phyloP scores from a whole-genome alignment of 1,140 invertebrate species.

The Hylaeus anthracinus region DNA sequence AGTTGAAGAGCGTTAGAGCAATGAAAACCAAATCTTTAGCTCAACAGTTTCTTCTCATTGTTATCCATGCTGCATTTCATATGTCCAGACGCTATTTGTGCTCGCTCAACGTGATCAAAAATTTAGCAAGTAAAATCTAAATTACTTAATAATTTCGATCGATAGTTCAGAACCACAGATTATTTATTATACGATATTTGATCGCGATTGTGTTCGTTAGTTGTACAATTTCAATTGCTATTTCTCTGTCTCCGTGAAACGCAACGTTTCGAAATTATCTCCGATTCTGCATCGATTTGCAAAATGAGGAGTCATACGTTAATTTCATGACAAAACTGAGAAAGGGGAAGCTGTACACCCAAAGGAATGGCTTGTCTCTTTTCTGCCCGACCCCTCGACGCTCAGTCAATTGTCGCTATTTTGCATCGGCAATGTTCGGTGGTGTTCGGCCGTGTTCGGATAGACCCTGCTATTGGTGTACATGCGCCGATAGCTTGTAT shows the following conservation, averaged over 20 bases:
- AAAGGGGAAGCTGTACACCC: conserved; percentile 77
- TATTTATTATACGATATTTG: neutral
- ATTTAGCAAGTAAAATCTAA: neutral
- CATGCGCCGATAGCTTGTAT: conserved; percentile 40
- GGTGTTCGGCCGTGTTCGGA: conserved; percentile 58
- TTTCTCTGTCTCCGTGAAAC: neutral
- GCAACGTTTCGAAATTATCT: neutral
- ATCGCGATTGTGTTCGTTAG: neutral
- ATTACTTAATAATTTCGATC: neutral
- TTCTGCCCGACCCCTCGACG: conserved; percentile 61
- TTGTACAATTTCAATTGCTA: neutral
- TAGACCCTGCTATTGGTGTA: conserved; percentile 41
- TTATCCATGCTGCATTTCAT: too few relatives aligned
- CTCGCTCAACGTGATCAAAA: neutral
- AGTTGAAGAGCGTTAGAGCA: neutral
- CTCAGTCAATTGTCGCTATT: conserved; percentile 76
- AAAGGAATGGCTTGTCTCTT: conserved; percentile 69
- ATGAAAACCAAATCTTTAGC: neutral
- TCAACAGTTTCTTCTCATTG: neutral
- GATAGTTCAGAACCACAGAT: neutral
- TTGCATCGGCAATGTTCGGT: conserved; percentile 67
- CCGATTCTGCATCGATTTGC: neutral
- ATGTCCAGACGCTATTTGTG: too few relatives aligned
- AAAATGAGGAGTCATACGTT: conserved; percentile 16
- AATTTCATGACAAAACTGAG: conserved; percentile 70